These are phyloP conservation scores for Megamerina dolium DNA, from an alignment of 2,888 invertebrate species.

Conservation along the genomic window DNA sequence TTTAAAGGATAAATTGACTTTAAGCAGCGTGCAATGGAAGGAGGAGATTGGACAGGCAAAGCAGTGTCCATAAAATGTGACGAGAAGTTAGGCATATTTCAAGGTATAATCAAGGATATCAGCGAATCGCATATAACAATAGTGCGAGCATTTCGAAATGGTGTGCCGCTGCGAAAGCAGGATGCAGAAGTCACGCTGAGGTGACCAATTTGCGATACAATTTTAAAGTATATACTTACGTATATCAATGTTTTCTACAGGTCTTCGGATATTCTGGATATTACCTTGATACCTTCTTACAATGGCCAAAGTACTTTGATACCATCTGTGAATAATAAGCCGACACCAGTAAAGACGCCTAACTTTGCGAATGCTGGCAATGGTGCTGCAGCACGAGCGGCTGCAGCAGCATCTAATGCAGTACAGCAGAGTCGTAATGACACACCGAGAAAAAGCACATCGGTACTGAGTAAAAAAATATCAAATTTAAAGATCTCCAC, in stretches of 20 bases:
- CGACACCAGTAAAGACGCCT: slow-evolving; percentile 46
- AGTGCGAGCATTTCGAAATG: slow-evolving; percentile 76
- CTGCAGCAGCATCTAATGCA: neutral
- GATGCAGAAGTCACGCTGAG: slow-evolving; percentile 58
- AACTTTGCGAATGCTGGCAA: slow-evolving; percentile 37
- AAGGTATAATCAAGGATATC: slow-evolving; percentile 66
- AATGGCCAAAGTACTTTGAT: slow-evolving; percentile 46
- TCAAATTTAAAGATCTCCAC: slow-evolving; percentile 39
- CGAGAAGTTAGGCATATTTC: slow-evolving; percentile 71
- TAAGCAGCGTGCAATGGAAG: slow-evolving; percentile 24
- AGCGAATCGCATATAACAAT: slow-evolving; percentile 68
- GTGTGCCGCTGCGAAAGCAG: slow-evolving; percentile 53
- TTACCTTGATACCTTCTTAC: slow-evolving; percentile 67
- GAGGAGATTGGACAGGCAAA: slow-evolving; percentile 58
- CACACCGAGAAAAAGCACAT: too few relatives aligned
- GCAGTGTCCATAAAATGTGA: slow-evolving; percentile 79
- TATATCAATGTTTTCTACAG: slow-evolving; percentile 27
- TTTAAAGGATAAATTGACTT: too few relatives aligned
- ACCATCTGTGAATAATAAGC: slow-evolving; percentile 47
- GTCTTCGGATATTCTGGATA: slow-evolving; percentile 61
- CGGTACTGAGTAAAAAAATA: slow-evolving; percentile 39
- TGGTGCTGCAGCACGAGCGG: slow-evolving; percentile 17
- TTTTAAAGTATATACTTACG: neutral
- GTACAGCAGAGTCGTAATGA: neutral
- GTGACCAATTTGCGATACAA: slow-evolving; percentile 49